A percentile compares a stretch with the other conserved stretches of the same genome.
Evolutionary conservation across 2,888 invertebrate genomes (phyloP).

Genomic region (Agrotis exclamationis): DNA sequence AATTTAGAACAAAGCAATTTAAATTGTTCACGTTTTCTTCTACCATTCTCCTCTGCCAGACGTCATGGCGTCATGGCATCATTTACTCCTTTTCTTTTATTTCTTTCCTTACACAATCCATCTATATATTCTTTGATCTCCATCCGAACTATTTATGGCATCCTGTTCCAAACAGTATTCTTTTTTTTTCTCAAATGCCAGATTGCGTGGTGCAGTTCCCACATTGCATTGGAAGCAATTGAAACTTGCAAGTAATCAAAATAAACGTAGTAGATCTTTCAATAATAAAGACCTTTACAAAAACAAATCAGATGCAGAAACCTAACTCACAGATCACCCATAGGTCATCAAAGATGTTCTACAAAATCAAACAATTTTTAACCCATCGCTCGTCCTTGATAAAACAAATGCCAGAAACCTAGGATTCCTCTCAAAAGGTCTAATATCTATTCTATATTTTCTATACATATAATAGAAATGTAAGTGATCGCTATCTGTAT

Average conservation of each 20-base stretch:
- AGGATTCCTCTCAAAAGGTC: slow-evolving; percentile 37
- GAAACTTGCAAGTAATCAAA: background rate
- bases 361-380: slow-evolving; percentile 33
- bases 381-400: slow-evolving; percentile 44
- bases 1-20: background rate
- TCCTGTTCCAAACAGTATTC: too few species aligned
- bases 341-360: slow-evolving; percentile 32
- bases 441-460: slow-evolving; percentile 7
- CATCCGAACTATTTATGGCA: too few species aligned
- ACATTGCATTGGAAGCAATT: background rate
- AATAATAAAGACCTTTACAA: slow-evolving; percentile 36
- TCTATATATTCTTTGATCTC: too few species aligned
- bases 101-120: too few species aligned
- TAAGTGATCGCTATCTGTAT: too few species aligned
- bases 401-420: slow-evolving; percentile 43
- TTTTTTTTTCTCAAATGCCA: background rate
- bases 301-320: slow-evolving; percentile 34
- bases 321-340: slow-evolving; percentile 8
- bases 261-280: slow-evolving; percentile 4
- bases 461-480: too few species aligned
- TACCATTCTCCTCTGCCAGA: too few species aligned
- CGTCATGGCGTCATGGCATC: too few species aligned
- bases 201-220: slow-evolving; percentile 3
- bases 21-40: background rate
- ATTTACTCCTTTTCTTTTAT: too few species aligned